Evolutionary conservation across 2,888 invertebrate genomes (phyloP).

Genomic region (Congeria kusceri): DNA sequence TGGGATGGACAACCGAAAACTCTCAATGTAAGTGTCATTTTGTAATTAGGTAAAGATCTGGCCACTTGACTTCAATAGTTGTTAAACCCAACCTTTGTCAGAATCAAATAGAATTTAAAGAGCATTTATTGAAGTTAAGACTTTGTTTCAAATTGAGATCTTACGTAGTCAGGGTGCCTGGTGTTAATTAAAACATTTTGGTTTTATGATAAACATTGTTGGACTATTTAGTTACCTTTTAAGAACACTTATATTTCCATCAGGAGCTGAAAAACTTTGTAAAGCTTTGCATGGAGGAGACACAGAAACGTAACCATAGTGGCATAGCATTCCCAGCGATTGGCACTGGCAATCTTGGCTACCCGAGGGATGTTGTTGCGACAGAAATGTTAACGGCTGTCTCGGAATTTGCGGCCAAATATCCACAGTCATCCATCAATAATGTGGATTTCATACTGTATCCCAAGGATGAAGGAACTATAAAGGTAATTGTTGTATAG

Average conservation of each 20-base stretch:
- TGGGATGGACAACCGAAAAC: constrained; percentile 27
- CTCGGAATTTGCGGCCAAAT: constrained; percentile 48
- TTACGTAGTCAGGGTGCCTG: too few relatives aligned
- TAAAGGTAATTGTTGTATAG: constrained; percentile 51
- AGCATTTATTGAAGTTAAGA: too few relatives aligned
- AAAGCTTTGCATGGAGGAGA: constrained; percentile 56
- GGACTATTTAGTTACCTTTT: too few relatives aligned
- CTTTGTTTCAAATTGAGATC: too few relatives aligned
- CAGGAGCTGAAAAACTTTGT: constrained; percentile 52
- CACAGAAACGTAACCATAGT: constrained; percentile 25
- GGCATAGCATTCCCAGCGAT: constrained; percentile 71
- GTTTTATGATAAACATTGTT: too few relatives aligned
- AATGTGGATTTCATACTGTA: constrained; percentile 60
- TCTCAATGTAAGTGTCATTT: background rate
- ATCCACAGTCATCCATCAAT: constrained; percentile 37
- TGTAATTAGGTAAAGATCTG: too few relatives aligned
- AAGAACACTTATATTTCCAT: background rate
- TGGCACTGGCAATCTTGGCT: constrained; percentile 53
- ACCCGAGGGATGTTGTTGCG: constrained; percentile 55
- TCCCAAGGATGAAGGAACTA: constrained; percentile 46
- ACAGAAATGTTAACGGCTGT: constrained; percentile 62
- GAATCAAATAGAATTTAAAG: too few relatives aligned
- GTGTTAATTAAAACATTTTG: too few relatives aligned
- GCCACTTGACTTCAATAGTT: too few relatives aligned
- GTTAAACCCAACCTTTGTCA: too few relatives aligned